These are phyloP conservation scores for Ochlodes sylvanus DNA, from an alignment of 2,888 invertebrate genomes.

Conservation along the genomic window DNA sequence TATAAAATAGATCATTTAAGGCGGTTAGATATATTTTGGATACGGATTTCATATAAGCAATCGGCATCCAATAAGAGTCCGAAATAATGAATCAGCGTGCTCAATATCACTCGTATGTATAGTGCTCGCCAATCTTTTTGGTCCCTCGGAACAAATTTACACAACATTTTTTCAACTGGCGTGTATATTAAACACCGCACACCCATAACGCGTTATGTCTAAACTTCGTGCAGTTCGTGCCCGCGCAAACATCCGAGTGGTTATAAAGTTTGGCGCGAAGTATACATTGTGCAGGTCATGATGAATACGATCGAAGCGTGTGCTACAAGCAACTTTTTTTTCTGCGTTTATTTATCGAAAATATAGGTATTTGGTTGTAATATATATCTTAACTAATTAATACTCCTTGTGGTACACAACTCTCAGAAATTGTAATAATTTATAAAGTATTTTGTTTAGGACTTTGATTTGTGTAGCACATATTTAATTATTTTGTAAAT, in stretches of 20 bases:
- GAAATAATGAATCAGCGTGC: conserved; percentile 17
- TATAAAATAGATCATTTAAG: conserved; percentile 24
- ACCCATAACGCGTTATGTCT: not conserved
- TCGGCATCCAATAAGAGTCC: conserved; percentile 21
- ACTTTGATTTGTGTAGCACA: conserved; percentile 28
- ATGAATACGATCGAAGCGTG: not conserved
- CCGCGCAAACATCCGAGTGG: not conserved
- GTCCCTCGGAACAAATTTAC: not conserved
- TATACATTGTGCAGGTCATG: conserved; percentile 5
- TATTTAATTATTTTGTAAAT: conserved; percentile 40
- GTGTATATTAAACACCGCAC: not conserved
- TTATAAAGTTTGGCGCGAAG: not conserved
- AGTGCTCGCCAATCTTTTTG: conserved; percentile 4
- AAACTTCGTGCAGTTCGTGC: not conserved
- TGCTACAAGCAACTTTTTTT: not conserved
- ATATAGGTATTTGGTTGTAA: conserved; percentile 26
- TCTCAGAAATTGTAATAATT: conserved; percentile 21
- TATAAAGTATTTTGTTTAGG: conserved; percentile 25
- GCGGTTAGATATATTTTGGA: conserved; percentile 17
- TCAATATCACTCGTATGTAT: conserved; percentile 13
- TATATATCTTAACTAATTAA: conserved; percentile 19
- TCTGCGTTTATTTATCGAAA: conserved; percentile 17
- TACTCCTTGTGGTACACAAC: conserved; percentile 27
- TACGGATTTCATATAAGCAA: conserved; percentile 21
- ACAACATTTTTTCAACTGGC: not conserved